Percentiles rank a stretch among this genome's conserved stretches.
These are phyloP conservation scores for Drosophila parabipectinata DNA, from an alignment of 1,140 invertebrate genomes.

Conservation along the genomic window DNA sequence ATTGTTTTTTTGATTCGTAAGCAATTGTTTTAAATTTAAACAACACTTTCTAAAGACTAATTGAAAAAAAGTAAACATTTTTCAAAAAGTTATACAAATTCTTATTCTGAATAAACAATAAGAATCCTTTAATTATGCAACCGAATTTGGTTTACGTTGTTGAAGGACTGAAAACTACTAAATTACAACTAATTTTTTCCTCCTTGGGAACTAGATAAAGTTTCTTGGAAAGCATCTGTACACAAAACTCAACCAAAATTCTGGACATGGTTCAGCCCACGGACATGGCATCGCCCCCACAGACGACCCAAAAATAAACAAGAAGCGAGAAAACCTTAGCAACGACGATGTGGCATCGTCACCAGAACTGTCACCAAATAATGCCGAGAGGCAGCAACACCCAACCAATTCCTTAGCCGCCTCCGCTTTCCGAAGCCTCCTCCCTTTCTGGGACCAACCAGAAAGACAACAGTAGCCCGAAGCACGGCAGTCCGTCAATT, in stretches of 20 bases:
- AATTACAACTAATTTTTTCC: too few relatives aligned
- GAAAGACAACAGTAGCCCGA: constrained; percentile 50
- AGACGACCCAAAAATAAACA: constrained; percentile 18
- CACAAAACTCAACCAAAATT: neutral
- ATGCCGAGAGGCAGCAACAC: constrained; percentile 30
- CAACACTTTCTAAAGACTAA: too few relatives aligned
- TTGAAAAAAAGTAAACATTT: too few relatives aligned
- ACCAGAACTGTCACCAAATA: constrained; percentile 65
- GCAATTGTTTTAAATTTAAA: too few relatives aligned
- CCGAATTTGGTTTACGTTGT: too few relatives aligned
- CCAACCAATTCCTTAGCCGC: constrained; percentile 2
- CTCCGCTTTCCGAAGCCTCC: neutral
- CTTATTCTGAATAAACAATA: too few relatives aligned
- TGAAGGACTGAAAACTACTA: too few relatives aligned
- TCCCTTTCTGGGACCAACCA: constrained; percentile 29
- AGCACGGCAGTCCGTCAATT: constrained; percentile 43
- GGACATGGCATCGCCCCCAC: constrained; percentile 17
- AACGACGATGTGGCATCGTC: constrained; percentile 11
- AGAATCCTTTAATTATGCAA: too few relatives aligned
- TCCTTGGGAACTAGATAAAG: too few relatives aligned
- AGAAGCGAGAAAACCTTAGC: constrained; percentile 23
- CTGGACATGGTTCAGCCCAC: neutral
- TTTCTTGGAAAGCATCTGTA: neutral
- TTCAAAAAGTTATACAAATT: too few relatives aligned
- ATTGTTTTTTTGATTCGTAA: too few relatives aligned